Evolutionary conservation across 2,797 vertebrate genomes (phyloP).

Genomic region (Eulemur rubriventer): DNA sequence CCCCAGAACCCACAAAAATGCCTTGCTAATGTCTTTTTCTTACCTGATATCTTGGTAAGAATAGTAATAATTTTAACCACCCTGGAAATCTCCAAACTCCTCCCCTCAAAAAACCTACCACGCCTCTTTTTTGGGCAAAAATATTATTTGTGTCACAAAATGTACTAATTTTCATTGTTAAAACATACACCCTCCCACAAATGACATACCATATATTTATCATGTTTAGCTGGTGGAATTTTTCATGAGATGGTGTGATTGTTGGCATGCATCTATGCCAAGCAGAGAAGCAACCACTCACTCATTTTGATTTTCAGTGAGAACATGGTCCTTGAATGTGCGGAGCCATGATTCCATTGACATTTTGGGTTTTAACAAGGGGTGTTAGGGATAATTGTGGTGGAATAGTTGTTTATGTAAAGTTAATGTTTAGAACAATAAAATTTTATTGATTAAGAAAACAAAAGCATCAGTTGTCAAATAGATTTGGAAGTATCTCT

Average conservation of each 20-base stretch:
- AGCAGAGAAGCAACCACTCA: background rate
- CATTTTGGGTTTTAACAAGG: background rate
- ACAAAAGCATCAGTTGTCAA: background rate
- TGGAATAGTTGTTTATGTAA: background rate
- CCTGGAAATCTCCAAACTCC: background rate
- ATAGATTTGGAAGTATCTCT: background rate
- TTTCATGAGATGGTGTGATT: background rate
- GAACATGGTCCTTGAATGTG: background rate
- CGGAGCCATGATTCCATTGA: background rate
- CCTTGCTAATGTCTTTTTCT: background rate
- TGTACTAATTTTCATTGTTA: background rate
- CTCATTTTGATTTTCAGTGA: background rate
- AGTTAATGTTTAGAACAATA: background rate
- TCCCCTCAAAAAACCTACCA: rapidly evolving
- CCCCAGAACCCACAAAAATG: background rate
- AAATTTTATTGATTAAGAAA: background rate
- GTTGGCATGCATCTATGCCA: background rate
- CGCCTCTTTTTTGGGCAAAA: background rate
- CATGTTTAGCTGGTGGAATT: background rate
- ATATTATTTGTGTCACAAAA: background rate
- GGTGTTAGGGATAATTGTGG: background rate
- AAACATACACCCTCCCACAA: background rate
- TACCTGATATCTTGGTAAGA: background rate
- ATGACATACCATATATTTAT: background rate
- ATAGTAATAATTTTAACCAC: background rate